Percentiles rank a stretch among this genome's conserved stretches.
phyloP scores from a whole-genome alignment of 2,888 invertebrate species.

The Crossocerus cetratus region DNA sequence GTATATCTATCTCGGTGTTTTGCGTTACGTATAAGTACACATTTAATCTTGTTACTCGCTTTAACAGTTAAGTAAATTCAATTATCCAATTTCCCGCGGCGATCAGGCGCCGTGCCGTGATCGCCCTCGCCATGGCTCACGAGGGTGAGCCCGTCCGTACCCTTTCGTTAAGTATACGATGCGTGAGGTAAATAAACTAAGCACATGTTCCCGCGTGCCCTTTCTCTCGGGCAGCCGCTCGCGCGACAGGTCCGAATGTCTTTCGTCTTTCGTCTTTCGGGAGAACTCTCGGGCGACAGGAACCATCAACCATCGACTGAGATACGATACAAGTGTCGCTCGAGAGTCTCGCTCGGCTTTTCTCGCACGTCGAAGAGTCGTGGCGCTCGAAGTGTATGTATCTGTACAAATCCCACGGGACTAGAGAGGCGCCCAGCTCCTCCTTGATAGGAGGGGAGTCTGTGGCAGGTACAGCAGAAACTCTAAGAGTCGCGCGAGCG shows the following conservation, averaged over 20 bases:
- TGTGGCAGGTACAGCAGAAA: no score
- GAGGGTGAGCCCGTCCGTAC: not conserved
- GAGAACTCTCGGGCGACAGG: not conserved
- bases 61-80: slow-evolving; percentile 34
- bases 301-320: not conserved
- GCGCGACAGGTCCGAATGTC: not conserved
- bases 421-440: not conserved
- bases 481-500: no score
- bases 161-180: not conserved
- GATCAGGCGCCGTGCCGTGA: slow-evolving; percentile 21
- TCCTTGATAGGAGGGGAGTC: no score
- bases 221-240: not conserved
- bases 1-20: slow-evolving; percentile 44
- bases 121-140: not conserved
- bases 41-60: slow-evolving; percentile 53
- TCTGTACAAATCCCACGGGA: slow-evolving; percentile 2
- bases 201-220: no score
- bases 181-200: slow-evolving; percentile 1
- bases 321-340: not conserved
- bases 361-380: not conserved
- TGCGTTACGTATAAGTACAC: slow-evolving; percentile 64
- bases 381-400: not conserved
- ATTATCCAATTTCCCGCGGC: not conserved
- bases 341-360: not conserved
- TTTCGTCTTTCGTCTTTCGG: not conserved